A percentile compares a stretch with the other conserved stretches of the same genome.
These are phyloP conservation scores for Drosophila gunungcola DNA, from an alignment of 1,140 invertebrate genomes.

Conservation along the genomic window DNA sequence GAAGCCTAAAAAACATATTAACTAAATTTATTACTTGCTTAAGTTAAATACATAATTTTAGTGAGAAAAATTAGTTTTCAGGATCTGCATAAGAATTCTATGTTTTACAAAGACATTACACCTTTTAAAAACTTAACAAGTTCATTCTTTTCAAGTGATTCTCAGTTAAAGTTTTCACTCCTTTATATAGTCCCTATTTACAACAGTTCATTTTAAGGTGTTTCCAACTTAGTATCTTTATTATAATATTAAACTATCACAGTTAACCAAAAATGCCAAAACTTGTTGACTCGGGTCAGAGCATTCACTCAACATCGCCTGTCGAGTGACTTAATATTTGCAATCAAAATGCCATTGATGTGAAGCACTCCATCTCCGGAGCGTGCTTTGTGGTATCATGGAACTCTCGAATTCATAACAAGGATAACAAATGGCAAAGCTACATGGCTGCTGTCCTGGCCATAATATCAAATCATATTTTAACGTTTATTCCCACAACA, in stretches of 20 bases:
- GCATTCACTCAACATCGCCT: constrained; percentile 9
- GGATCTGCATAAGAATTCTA: no score
- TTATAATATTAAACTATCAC: no score
- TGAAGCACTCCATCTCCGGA: constrained; percentile 56
- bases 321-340: constrained; percentile 56
- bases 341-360: constrained; percentile 74
- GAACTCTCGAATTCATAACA: constrained; percentile 68
- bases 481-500: constrained; percentile 57
- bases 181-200: no score
- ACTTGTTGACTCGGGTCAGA: constrained; percentile 20
- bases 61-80: no score
- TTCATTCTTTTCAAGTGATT: no score
- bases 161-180: no score
- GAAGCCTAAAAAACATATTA: no score
- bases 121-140: no score
- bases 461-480: constrained; percentile 79
- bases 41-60: no score
- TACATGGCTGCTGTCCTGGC: constrained; percentile 65
- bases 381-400: constrained; percentile 46
- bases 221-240: not conserved
- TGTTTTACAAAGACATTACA: no score
- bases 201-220: not conserved
- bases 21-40: no score
- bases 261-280: not conserved
- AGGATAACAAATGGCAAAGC: constrained; percentile 73